Conservation (phyloP, 2,797 vertebrate species). For the Enteromius afrohamiltoni region DNA sequence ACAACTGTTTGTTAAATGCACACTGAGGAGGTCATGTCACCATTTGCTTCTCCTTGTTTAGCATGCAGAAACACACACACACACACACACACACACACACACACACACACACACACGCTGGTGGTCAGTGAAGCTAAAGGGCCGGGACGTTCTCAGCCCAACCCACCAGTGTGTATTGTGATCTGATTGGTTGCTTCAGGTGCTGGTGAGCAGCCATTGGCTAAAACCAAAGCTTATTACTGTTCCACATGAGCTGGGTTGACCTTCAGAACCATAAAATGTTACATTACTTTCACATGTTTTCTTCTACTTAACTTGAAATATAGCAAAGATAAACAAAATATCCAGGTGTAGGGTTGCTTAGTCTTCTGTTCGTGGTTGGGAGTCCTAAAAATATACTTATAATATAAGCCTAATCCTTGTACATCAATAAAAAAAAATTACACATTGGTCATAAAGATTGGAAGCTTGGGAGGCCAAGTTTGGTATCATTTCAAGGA, state of each 20-base stretch:
- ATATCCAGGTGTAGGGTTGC: neutral
- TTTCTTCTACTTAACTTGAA: neutral
- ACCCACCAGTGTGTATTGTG: neutral
- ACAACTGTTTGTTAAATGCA: neutral
- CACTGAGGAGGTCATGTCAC: constrained; percentile 38
- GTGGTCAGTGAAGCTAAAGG: neutral
- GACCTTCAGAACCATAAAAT: constrained; percentile 61
- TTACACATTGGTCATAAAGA: too few species aligned
- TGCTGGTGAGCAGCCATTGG: constrained; percentile 46
- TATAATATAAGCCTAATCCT: too few species aligned
- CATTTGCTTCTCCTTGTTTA: constrained; percentile 33
- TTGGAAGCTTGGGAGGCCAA: too few species aligned
- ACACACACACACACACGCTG: constrained; percentile 28
- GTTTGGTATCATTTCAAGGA: too few species aligned
- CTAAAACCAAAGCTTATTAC: constrained; percentile 14
- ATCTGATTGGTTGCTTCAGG: constrained; percentile 57
- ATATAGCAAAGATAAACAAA: neutral
- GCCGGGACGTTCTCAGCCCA: neutral
- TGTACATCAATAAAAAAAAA: too few species aligned
- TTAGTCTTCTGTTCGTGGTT: neutral
- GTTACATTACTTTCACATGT: neutral
- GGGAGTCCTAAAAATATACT: neutral
- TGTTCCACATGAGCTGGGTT: constrained; percentile 17
- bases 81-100: constrained; percentile 33
- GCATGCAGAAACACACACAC: constrained; percentile 39